Base-by-base conservation (phyloP, 2,113 vertebrate species). In the Bambusicola thoracicus region DNA sequence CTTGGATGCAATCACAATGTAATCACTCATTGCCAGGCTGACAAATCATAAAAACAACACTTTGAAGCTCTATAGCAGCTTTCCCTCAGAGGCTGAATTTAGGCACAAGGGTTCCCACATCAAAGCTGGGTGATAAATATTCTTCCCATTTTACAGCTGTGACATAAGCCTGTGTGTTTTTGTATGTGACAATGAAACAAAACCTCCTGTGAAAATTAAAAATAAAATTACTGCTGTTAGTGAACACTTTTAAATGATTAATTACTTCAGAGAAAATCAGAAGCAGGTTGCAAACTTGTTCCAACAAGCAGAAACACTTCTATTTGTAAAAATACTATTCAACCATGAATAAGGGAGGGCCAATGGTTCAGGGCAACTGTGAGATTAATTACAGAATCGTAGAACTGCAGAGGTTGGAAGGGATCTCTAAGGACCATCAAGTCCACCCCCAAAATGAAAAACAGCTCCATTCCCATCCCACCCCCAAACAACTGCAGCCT, bases 61-160 rank as follows among this genome's bases (percentile, higher is more conserved):
- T 92, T 92, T 84, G 83, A 94, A 90, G 46, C 34, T 81, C 48
- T 27, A 3, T 9, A 67, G 32, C 63, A 61, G 11, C 66, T 86
- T 78, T 69, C 65, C 46, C 56, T 85, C 59, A 24, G 56, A 32
- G 8, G 13, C 32, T 74, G 68, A 74, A 70, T 86, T 92, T 68
- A 72, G 59, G n/a, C 16, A 53, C 18, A 48, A 69, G 53, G n/a
- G 29, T 27, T 68, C 46, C 66, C 46, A n/a, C 51, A 75, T 59
- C 77, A 92, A 92, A 94, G 34, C 70, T 46, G 51, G 24, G 32
- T 86, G 90, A 86, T 51, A 81, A 92, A 81, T 72, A 78, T 48
- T 78, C 20, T 34, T 55, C 65, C 29, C 25, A 5, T 69, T 87
- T 89, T 6, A 10, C 7, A 87, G 17, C 7, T 0, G 0, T 25